Percentiles rank a stretch among this genome's conserved stretches.
phyloP scores from a whole-genome alignment of 2,113 vertebrate species.

The Hipposideros armiger region DNA sequence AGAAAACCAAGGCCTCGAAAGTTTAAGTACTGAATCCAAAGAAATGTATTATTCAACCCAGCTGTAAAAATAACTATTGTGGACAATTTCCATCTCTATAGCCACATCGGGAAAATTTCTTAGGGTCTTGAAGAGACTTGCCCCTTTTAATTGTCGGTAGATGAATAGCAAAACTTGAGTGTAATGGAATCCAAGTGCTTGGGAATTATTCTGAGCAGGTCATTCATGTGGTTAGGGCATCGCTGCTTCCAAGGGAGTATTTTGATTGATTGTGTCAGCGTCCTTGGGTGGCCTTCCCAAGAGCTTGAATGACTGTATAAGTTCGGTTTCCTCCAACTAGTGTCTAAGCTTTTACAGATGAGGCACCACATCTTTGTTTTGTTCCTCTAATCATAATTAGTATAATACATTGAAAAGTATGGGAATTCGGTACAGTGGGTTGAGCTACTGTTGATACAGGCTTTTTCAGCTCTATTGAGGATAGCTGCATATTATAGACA shows the following conservation, averaged over 20 bases:
- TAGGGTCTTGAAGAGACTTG: conserved; percentile 64
- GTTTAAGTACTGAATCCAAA: not conserved
- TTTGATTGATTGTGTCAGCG: conserved; percentile 78
- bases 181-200: conserved; percentile 58
- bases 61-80: conserved; percentile 46
- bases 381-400: not conserved
- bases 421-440: not conserved
- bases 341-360: conserved; percentile 68
- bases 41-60: not conserved
- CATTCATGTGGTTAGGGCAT: conserved; percentile 71
- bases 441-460: not conserved
- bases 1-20: not conserved
- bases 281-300: conserved; percentile 73
- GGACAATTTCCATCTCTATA: conserved; percentile 64
- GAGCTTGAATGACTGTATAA: conserved; percentile 32
- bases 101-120: conserved; percentile 59
- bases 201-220: conserved; percentile 42
- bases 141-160: conserved; percentile 71
- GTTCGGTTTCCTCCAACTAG: conserved; percentile 60
- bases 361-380: conserved; percentile 41
- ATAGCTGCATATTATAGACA: not conserved
- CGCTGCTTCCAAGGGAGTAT: conserved; percentile 55
- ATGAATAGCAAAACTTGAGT: conserved; percentile 54
- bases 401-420: not conserved
- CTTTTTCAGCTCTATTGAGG: not conserved